Percentiles rank a stretch among this genome's conserved stretches.
These are phyloP conservation scores for Pseudolycoriella hygida DNA, from an alignment of 2,888 invertebrate genomes.

Conservation along the genomic window DNA sequence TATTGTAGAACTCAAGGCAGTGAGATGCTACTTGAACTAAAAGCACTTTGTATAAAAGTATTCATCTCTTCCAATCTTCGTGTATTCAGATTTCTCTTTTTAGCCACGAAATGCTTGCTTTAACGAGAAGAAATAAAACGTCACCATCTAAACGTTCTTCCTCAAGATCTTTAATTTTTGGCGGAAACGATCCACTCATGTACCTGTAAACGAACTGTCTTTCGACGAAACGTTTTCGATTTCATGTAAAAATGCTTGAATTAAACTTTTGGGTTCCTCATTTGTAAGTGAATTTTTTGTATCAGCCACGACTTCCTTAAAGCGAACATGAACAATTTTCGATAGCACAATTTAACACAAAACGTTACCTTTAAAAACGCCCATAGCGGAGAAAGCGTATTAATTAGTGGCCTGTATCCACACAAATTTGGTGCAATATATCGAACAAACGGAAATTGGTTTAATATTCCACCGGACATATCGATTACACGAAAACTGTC, in stretches of 20 bases:
- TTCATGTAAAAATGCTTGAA: conserved; percentile 35
- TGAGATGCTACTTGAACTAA: too few species aligned
- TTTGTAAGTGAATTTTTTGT: conserved; percentile 30
- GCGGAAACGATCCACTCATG: too few species aligned
- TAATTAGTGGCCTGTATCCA: conserved; percentile 39
- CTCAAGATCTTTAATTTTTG: too few species aligned
- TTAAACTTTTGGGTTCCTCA: conserved; percentile 22
- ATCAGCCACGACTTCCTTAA: conserved; percentile 34
- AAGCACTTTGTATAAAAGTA: too few species aligned
- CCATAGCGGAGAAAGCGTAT: conserved; percentile 34
- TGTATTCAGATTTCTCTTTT: too few species aligned
- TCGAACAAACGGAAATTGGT: conserved; percentile 48
- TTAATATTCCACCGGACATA: conserved; percentile 48
- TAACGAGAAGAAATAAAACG: too few species aligned
- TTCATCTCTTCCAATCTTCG: too few species aligned
- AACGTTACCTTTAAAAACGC: conserved; percentile 36
- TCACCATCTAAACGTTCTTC: too few species aligned
- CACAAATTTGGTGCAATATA: conserved; percentile 41
- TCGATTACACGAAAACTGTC: conserved; percentile 43
- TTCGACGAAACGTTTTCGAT: conserved; percentile 22
- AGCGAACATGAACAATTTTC: conserved; percentile 11
- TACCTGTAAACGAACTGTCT: background rate
- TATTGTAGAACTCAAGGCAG: too few species aligned
- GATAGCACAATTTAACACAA: conserved; percentile 6
- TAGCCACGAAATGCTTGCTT: too few species aligned